Evolutionary conservation across 2,113 vertebrate genomes (phyloP), one percentile per base, ranked within the genome.

Genomic region (Dasypus novemcinctus): DNA sequence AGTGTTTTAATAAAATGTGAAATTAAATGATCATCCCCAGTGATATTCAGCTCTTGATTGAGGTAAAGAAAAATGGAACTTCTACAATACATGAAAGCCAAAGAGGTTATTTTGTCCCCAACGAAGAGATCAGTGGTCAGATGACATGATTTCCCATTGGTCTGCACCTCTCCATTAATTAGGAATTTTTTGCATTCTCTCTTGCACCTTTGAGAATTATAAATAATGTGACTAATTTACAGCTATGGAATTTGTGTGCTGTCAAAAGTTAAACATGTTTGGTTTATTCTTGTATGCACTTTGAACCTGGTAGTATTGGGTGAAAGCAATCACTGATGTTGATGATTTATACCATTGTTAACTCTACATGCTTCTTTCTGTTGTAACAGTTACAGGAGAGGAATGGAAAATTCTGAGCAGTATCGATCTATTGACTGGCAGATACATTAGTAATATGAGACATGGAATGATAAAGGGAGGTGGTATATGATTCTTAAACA

Each of bases 1-100:
- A 97, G 92, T 98, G 93, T 97, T 98, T 97, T 98, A 97, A 98
- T 98, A 98, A 98, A 98, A 98, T 97, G 95, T 96, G 97, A 98
- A 98, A 98, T 98, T 98, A 98, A 98, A 98, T 87, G 98, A 97
- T 96, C 80, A 88, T 98, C 98, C 96, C 97, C 80, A 54, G 97
- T 98, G 98, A 97, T 97, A 98, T 86, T 80, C 93, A 95, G 96
- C 94, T 95, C 93, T 93, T 90, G 95, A 97, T 91, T 81, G 97
- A 97, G 95, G 95, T 94, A 84, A 92, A 91, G 85, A 91, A 94
- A 96, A 98, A 96, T 6, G 61, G 90, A 97, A 95, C 82, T 92
- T 96, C 52, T 38, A 63, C 1, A 7, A 72, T 69, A 95, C 68
- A 92, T 93, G 79, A 93, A 97, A 98, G 96, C 75, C 86, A 92